phyloP scores from a whole-genome alignment of 2,888 invertebrate genomes.

The Caradrina clavipalpis region DNA sequence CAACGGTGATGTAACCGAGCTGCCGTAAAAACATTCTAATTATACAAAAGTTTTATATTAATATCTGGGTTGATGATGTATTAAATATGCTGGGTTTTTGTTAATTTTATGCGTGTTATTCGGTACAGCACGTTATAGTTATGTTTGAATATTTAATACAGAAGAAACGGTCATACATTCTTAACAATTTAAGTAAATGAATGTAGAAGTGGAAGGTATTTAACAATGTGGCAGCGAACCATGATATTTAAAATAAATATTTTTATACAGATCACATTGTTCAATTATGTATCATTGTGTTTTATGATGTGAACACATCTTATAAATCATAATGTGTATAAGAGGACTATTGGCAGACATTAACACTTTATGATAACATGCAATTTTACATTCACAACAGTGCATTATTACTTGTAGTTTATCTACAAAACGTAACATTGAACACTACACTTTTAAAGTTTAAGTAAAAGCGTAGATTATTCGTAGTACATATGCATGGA shows the following conservation, averaged over 20 bases:
- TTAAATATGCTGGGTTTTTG: conserved; percentile 7
- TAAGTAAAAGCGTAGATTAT: neutral
- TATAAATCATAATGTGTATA: neutral
- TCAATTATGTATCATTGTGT: neutral
- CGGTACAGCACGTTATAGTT: neutral
- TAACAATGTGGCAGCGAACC: too few species aligned
- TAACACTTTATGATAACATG: neutral
- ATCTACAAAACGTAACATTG: neutral
- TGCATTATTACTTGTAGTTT: neutral
- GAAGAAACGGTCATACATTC: conserved; percentile 7
- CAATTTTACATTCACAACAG: neutral
- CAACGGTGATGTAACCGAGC: conserved; percentile 56
- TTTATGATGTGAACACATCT: neutral
- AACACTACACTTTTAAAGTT: neutral
- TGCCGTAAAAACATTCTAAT: conserved; percentile 55
- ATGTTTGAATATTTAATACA: neutral
- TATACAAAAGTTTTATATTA: conserved; percentile 46
- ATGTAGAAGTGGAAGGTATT: too few species aligned
- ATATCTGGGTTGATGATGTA: conserved; percentile 37
- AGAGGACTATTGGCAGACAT: neutral
- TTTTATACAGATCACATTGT: neutral
- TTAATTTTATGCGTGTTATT: neutral
- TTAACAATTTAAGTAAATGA: neutral
- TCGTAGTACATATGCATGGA: conserved; percentile 5
- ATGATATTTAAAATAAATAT: too few species aligned